Base-by-base conservation (phyloP, 2,797 vertebrate genomes). In the Sebastes trivittatus region DNA sequence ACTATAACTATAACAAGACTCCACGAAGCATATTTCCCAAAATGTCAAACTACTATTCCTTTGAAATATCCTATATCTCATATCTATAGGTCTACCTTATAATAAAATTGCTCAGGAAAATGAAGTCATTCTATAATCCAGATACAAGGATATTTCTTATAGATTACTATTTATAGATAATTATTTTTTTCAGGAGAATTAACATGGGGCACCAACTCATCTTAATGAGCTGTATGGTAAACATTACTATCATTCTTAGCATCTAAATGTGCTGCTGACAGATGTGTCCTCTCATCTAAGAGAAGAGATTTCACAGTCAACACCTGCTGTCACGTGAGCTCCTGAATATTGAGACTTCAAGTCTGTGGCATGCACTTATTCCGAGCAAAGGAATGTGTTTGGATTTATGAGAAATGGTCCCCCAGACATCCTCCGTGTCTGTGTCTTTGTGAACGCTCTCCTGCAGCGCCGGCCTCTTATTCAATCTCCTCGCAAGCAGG, bases 401-500 rank as follows among this genome's bases (percentile, higher is more conserved):
- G 54, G 14, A 68, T 82, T 78, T 46, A 85, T 78, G 85, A 85
- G 78, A 89, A 87, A 79, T 36, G 36, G 36, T 49, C 46, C 63
- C 23, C 73, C 86, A 93, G 85, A 93, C 93, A 89, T 92, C 90
- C 90, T 87, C 74, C 67, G 49, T 85, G 71, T 78, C 72, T 80
- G 66, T 80, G 66, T 75, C 72, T 55, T 4, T 25, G 62, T 62
- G 49, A 54, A 18, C 20, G 7, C 74, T 71, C 79, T 81, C 56
- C 77, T 60, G 70, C 32, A 65, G 68, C 3, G 75, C 34, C 70
- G 34, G 77, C 30, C 73, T 83, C 65, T 81, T 59, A 62, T 71
- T 86, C 82, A 72, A 16, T 54, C 78, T 76, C 55, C 75, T 59
- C 71, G 36, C 38, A 70, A 54, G 81, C 93, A 93, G 93, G 92